Conservation (phyloP, 2,797 vertebrate genomes). For the Notolepis coatsorum region DNA sequence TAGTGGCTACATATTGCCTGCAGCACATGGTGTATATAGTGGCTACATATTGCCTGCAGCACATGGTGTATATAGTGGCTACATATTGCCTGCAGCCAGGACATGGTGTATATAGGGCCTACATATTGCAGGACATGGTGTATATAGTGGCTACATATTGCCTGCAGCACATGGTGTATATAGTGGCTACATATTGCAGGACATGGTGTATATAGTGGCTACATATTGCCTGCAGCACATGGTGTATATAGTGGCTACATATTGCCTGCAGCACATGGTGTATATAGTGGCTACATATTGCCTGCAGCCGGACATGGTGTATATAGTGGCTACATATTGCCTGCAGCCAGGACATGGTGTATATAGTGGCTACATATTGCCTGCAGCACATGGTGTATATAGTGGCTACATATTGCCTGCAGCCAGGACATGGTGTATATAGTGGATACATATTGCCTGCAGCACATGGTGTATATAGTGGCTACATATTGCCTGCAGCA, state of each 20-base stretch:
- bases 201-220: constrained; percentile 22
- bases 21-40: constrained; percentile 5
- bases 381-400: too few relatives aligned
- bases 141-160: constrained; percentile 30
- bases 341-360: too few relatives aligned
- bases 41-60: constrained; percentile 48
- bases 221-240: constrained; percentile 49
- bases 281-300: constrained; percentile 30
- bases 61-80: constrained; percentile 22
- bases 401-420: constrained; percentile 44
- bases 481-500: constrained; percentile 49
- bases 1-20: constrained; percentile 43
- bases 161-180: too few relatives aligned
- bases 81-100: constrained; percentile 49
- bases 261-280: too few relatives aligned
- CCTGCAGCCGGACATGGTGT: too few relatives aligned
- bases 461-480: constrained; percentile 10
- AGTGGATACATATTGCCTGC: constrained; percentile 44
- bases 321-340: constrained; percentile 36
- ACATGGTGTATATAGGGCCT: constrained; percentile 21
- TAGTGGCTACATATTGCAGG: constrained; percentile 40
- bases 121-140: constrained; percentile 38
- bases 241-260: constrained; percentile 22
- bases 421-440: too few relatives aligned
- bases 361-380: constrained; percentile 36